Evolutionary conservation across 2,797 vertebrate species (phyloP), one percentile per base, ranked within the genome.

Genomic region (Graptemys geographica): DNA sequence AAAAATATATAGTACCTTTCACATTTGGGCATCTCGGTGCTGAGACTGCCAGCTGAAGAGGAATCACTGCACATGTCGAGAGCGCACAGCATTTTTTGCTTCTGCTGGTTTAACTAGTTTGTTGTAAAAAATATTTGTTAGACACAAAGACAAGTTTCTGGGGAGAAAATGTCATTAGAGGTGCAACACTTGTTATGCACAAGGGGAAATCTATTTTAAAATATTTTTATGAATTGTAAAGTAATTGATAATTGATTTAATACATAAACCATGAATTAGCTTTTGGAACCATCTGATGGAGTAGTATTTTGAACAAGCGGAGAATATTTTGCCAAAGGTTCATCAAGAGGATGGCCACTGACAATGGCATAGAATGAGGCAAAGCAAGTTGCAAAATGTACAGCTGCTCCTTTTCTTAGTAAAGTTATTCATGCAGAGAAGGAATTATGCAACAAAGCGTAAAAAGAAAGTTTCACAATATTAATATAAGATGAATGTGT

Each of bases 391-490:
- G 94, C 74, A 11, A 84, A 65, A 4, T 72, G 57, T 93, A 88
- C 80, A 80, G 13, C 37, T 81, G 93, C 81, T 94, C 57, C 57
- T 62, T 23, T 84, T 90, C 92, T 79, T 93, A 44, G 72, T 27
- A 44, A 76, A 25, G 37, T 11, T 76, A 76, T 27, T 44, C 51
- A 79, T 72, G 82, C 31, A 31, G 82, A 87, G 79, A 1, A 44
- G 0, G n/a, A 93, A 94, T 93, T 95, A 90, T 92, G 84, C 96
- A 96, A 96, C 90, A 65, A 90, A 81, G 81, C 94, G 7, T 79
- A 79, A 90, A 88, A 91, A 81, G 90, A 90, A 84, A 87, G 95
- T 96, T 97, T 95, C 95, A 95, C 95, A 96, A 97, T 92, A 93
- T 88, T 93, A 96, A 23, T 55, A 65, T 94, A 96, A 94, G 86